Evolutionary conservation across 2,888 invertebrate genomes (phyloP), one percentile per base, ranked within the genome.

Genomic region (Chirona hameri): DNA sequence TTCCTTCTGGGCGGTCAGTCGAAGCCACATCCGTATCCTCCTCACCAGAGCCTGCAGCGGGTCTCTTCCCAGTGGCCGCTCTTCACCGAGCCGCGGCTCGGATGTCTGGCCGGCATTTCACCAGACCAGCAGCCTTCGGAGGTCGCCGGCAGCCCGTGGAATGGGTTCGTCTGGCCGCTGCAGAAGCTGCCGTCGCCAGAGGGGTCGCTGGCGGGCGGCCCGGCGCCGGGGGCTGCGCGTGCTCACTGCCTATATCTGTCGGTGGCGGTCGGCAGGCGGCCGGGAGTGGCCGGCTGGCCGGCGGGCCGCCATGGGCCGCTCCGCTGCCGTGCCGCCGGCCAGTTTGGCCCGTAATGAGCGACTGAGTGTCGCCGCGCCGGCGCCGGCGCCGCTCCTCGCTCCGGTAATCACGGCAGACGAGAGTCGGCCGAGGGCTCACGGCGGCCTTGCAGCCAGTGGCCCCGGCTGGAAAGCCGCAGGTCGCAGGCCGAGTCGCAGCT

Each of bases 331-430:
- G 76, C 76, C 76, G 76, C 7, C 46, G 24, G 0, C 39, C 76
- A 39, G 76, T 76, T 76, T 21, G 24, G 39, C 24, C 76, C 2
- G 31, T 76, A 76, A 76, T 76, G 24, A n/a, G 24, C 39, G 76
- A 24, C 39, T 76, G 76, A 76, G 39, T 72, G 72, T 72, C 72
- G 72, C 18, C 72, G 39, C 72, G 72, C 18, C 72, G 76, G 72
- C 18, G 72, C 31, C 27, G 31, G 31, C 39, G 31, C 31, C 76
- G 76, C 76, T 10, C 39, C 46, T 0, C 21, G 39, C 76, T 0
- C 21, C 24, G n/a, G 31, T 46, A 46, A 76, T 46, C 76, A 46
- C 24, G 7, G 27, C 65, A 10, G 65, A n/a, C 65, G n/a, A n/a
- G n/a, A 10, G 10, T 7, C 9, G 27, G 65, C 27, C n/a, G 65